A percentile compares a stretch with the other conserved stretches of the same genome.
Evolutionary conservation across 2,888 invertebrate species (phyloP).

Genomic region (Leptopilina syphax): DNA sequence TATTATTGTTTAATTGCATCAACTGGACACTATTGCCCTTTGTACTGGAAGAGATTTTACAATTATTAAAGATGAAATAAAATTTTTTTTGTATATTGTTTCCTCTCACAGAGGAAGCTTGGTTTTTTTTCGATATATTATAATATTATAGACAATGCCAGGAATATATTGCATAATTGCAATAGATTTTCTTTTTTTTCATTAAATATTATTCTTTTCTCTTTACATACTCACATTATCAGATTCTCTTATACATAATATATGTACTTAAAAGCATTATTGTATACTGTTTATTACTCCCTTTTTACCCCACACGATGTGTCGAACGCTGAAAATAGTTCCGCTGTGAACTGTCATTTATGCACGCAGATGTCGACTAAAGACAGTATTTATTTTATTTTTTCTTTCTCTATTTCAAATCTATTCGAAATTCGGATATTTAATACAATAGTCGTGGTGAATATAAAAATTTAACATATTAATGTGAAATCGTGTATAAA

Average conservation of each 20-base stretch:
- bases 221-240: background rate
- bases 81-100: background rate
- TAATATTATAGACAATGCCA: background rate
- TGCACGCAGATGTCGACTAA: background rate
- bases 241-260: background rate
- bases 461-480: too few species aligned
- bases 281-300: slow-evolving; percentile 9
- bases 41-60: slow-evolving; percentile 37
- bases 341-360: background rate
- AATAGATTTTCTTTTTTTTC: background rate
- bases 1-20: slow-evolving; percentile 30
- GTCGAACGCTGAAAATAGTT: background rate
- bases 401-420: background rate
- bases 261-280: background rate
- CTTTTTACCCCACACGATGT: background rate
- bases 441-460: background rate
- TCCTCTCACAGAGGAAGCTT: too few species aligned
- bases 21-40: slow-evolving; percentile 20
- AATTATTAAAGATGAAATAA: background rate
- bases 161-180: background rate
- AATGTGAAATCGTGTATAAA: too few species aligned
- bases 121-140: too few species aligned
- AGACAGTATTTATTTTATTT: background rate
- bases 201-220: background rate
- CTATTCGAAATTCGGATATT: background rate